Evolutionary conservation across 2,888 invertebrate species (phyloP), one percentile per base, ranked within the genome.

Genomic region (Coecobrya sp.): DNA sequence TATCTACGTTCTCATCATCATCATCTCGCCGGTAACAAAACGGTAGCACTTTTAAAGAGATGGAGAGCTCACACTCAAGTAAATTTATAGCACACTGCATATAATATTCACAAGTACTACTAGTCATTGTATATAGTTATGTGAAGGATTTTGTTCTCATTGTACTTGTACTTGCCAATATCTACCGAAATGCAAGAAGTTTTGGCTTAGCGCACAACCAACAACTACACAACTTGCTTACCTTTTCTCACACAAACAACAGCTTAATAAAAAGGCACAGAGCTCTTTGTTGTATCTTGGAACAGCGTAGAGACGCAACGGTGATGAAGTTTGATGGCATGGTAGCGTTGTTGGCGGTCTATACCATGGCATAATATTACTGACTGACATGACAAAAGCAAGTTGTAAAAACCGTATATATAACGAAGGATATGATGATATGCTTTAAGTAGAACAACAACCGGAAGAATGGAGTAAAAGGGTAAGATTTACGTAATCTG

Each of bases 211-310:
- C n/a, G n/a, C n/a, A n/a, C n/a, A n/a, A n/a, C n/a, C n/a, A 10
- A n/a, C 7, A n/a, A 25, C 22, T 27, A 3, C 65, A 11, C 13
- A 27, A 13, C 5, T 19, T 19, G 65, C 65, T 65, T 65, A 30
- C 65, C 19, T 59, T 65, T 16, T 70, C 19, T 76, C 45, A 30
- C 25, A 22, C 22, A 49, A 76, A 76, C 76, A 76, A 76, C 45
- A 22, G 13, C 76, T 49, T 76, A n/a, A 25, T 11, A 49, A 73
- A 7, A 49, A 22, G 13, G 2, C 19, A 2, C 25, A 11, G 22
- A 36, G 45, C 25, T 76, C 76, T 76, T 76, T 76, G 76, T 76
- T 76, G 76, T 76, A 76, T 76, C 2, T 49, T 49, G 22, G 11
- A 25, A 49, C n/a, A 81, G 30, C 5, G 25, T 22, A 13, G 55